Base-by-base conservation (phyloP, 2,797 vertebrate genomes). In the Mus spretus region DNA sequence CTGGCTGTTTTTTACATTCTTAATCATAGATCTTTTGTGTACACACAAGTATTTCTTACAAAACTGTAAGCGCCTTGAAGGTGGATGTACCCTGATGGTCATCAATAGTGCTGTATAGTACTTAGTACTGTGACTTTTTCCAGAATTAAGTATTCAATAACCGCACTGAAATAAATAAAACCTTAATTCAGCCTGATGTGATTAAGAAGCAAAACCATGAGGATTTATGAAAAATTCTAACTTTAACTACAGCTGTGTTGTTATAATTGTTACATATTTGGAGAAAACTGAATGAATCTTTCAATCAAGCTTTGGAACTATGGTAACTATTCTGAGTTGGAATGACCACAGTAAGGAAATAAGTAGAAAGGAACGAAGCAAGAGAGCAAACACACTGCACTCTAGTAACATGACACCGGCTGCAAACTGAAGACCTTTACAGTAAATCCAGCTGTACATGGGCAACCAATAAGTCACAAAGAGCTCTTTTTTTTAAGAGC, bases 341-440 rank as follows among this genome's bases (percentile, higher is more conserved):
- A 97, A 97, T 97, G 97, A 96, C 83, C 82, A 86, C 96, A 90
- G 96, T 96, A 96, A 82, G 92, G 94, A 97, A 94, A 96, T 84
- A 91, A 97, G 91, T 75, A 94, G 89, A 74, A 57, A 57, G 67
- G 53, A 87, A 96, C 40, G 89, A 95, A 96, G 89, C 72, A 91
- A 86, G 97, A 92, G 40, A 97, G 90, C 92, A 97, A 67, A 75
- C 31, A 82, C 7, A 20, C 17, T 67, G 93, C 95, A 95, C 93
- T 81, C 31, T 67, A 94, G 91, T 55, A 97, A 95, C 65, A 93
- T 91, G 95, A 70, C 17, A 5, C 81, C 84, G 82, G 92, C 80
- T 47, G 37, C 55, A 34, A 95, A 91, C 40, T 40, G 65, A 81
- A 59, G 89, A 77, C 61, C 84, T 95, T 37, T 91, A 96, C 4